Evolutionary conservation across 2,888 invertebrate species (phyloP).

Genomic region (Arenicola marina): DNA sequence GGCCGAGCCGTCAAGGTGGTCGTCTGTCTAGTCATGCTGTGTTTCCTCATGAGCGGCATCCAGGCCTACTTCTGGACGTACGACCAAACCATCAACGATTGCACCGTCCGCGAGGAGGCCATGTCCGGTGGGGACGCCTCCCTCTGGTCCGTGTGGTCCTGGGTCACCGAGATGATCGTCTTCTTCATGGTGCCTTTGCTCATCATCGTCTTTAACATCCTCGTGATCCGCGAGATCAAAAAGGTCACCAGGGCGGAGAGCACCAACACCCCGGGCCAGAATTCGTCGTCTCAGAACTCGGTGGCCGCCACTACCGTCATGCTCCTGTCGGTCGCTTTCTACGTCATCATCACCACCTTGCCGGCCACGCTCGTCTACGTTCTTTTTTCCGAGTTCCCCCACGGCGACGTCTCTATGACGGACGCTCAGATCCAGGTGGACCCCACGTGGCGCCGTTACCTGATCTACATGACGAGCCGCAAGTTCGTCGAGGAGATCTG

Average conservation of each 20-base stretch:
- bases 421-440: conserved; percentile 40
- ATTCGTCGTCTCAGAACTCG: background rate
- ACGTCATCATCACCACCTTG: conserved; percentile 56
- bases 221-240: conserved; percentile 49
- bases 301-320: conserved; percentile 54
- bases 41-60: conserved; percentile 41
- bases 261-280: background rate
- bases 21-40: conserved; percentile 25
- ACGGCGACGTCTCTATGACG: conserved; percentile 38
- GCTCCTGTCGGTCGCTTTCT: conserved; percentile 58
- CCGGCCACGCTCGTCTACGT: conserved; percentile 58
- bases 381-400: conserved; percentile 40
- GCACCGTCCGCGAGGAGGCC: conserved; percentile 36
- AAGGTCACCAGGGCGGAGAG: conserved; percentile 17
- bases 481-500: conserved; percentile 48
- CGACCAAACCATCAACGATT: conserved; percentile 36
- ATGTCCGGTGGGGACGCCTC: conserved; percentile 26
- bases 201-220: conserved; percentile 49
- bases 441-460: conserved; percentile 40
- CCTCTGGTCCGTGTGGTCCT: conserved; percentile 46
- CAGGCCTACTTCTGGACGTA: conserved; percentile 55
- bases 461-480: conserved; percentile 37
- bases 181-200: conserved; percentile 48
- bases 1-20: conserved; percentile 43
- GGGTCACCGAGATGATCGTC: conserved; percentile 45